Evolutionary conservation across 2,797 vertebrate species (phyloP).

Genomic region (Loris lydekkerianus): DNA sequence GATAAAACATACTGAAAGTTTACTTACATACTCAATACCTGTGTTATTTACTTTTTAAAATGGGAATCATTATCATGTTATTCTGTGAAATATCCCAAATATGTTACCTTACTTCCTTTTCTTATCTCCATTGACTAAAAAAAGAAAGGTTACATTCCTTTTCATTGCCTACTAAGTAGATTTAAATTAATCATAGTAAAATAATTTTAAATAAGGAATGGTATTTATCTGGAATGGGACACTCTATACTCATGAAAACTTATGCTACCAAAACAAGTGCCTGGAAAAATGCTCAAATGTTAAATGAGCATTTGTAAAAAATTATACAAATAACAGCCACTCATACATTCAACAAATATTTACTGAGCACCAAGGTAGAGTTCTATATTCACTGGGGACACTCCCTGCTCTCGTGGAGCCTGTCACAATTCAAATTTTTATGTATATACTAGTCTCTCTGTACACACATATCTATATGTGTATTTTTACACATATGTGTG

Average conservation of each 20-base stretch:
- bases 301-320: conserved; percentile 41
- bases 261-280: conserved; percentile 30
- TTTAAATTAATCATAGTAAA: conserved; percentile 19
- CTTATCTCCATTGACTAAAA: not conserved
- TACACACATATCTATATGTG: not conserved
- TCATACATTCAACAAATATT: conserved; percentile 38
- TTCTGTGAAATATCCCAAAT: not conserved
- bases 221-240: not conserved
- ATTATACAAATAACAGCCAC: not conserved
- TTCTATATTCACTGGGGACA: not conserved
- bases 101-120: not conserved
- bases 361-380: not conserved
- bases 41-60: conserved; percentile 45
- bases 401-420: not conserved
- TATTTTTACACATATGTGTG: not conserved
- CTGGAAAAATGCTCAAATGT: conserved; percentile 32
- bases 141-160: not conserved
- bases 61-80: not conserved
- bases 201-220: conserved; percentile 28
- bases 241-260: conserved; percentile 19
- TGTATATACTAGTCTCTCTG: not conserved
- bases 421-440: not conserved
- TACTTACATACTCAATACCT: not conserved
- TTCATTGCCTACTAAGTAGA: not conserved
- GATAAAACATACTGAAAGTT: conserved; percentile 26